Evolutionary conservation across 2,888 invertebrate genomes (phyloP).

Genomic region (Aleiodes leptofemur): DNA sequence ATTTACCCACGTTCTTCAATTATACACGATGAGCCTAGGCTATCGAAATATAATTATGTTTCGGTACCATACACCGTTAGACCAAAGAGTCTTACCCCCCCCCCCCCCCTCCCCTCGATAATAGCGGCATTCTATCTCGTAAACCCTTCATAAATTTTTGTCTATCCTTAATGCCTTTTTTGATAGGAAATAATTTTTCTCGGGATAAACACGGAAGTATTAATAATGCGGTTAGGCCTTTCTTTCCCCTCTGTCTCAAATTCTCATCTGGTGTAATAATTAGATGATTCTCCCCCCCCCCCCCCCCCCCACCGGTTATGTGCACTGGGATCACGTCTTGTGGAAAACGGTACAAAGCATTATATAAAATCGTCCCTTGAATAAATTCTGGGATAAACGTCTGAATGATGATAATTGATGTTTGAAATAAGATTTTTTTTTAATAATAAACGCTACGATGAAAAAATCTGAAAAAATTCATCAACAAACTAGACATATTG

Average conservation of each 20-base stretch:
- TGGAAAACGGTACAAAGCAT: conserved; percentile 65
- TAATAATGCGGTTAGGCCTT: conserved; percentile 17
- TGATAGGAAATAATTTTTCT: neutral
- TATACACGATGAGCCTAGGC: conserved; percentile 70
- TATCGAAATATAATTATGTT: conserved; percentile 69
- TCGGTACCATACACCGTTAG: conserved; percentile 18
- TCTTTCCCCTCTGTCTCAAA: conserved; percentile 50
- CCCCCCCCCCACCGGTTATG: conserved; percentile 49
- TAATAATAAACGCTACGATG: too few relatives aligned
- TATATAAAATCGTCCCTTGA: conserved; percentile 50
- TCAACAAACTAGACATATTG: too few relatives aligned
- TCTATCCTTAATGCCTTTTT: neutral
- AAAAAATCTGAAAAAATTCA: too few relatives aligned
- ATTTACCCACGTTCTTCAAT: conserved; percentile 73
- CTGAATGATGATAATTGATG: conserved; percentile 7
- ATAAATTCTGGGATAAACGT: conserved; percentile 15
- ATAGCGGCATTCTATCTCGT: conserved; percentile 9
- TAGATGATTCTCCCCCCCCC: conserved; percentile 68
- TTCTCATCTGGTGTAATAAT: conserved; percentile 70
- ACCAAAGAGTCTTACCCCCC: neutral
- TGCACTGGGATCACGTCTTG: conserved; percentile 61
- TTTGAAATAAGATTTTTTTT: conserved; percentile 2
- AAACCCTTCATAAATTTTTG: neutral
- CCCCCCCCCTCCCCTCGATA: neutral
- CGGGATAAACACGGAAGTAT: conserved; percentile 1